phyloP scores from a whole-genome alignment of 2,113 vertebrate genomes.

The Craseonycteris thonglongyai region DNA sequence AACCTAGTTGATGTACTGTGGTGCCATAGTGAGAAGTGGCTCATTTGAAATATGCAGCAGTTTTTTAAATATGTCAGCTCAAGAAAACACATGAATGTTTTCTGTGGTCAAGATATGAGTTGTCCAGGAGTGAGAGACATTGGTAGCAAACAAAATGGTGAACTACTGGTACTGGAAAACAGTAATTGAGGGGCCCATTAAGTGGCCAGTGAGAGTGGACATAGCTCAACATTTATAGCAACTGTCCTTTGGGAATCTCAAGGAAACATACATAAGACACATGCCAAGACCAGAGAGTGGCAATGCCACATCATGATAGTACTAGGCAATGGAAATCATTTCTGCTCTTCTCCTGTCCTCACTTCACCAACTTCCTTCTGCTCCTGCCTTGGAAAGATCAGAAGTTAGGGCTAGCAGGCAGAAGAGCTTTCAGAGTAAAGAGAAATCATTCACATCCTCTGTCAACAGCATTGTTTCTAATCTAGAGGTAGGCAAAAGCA shows the following conservation, averaged over 20 bases:
- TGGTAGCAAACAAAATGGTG: neutral
- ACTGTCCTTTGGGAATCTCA: neutral
- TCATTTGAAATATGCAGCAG: neutral
- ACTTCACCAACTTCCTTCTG: neutral
- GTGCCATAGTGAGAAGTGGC: neutral
- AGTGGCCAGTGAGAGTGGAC: too few relatives aligned
- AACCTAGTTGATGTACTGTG: neutral
- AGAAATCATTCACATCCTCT: neutral
- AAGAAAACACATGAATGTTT: neutral
- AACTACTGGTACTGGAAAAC: neutral
- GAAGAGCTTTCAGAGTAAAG: neutral
- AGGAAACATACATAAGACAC: neutral
- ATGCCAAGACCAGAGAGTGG: neutral
- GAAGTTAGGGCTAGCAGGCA: too few relatives aligned
- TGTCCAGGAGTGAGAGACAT: neutral
- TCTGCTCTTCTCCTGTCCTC: neutral
- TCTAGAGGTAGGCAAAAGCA: neutral
- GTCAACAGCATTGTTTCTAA: too few relatives aligned
- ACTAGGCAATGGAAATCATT: rapidly evolving
- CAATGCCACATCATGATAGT: neutral
- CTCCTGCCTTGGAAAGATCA: neutral
- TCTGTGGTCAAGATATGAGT: neutral
- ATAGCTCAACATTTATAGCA: too few relatives aligned
- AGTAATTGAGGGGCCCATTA: neutral
- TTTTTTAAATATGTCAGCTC: neutral